Base-by-base conservation (phyloP, 92 coral and sea anemone species). In the Paramuricea clavata region DNA sequence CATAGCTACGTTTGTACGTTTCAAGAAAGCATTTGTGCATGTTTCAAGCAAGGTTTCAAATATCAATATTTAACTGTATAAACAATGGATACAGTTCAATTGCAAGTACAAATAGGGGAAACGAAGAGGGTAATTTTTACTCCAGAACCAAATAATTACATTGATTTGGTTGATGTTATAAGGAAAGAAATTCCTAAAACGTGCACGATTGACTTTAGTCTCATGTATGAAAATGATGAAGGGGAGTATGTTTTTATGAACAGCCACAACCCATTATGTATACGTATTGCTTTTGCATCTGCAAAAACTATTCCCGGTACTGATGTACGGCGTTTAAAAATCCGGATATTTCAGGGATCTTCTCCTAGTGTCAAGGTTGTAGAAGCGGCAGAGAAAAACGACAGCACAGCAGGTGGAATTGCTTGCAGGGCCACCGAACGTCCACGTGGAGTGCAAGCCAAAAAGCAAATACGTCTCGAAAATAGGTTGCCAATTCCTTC, bases 101-200 rank as follows among this genome's bases (percentile, higher is more conserved):
- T 75, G 32, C 81, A 75, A 47, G 81, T 75, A 0, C 81, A 75
- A 75, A 75, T 75, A 26, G 81, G 81, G 0, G 81, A 75, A 75
- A 75, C 81, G 17, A 12, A 30, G 16, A 47, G 81, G 15, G 81
- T 75, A 17, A 26, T 68, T 75, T 75, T 75, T 36, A 49, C 31
- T 15, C 81, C 4, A 41, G 41, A 75, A 35, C 81, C 81, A 3
- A 49, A 23, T 30, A 47, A 41, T 35, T 75, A 75, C 62, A 3
- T 75, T 22, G 28, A 75, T 47, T 31, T 75, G n/a, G 62, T 17
- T 15, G 39, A 75, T 49, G 62, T 64, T 15, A 75, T 75, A 1
- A 75, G 26, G 23, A 22, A 64, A 44, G 81, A 75, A 75, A 75
- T 75, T 7, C 81, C 81, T 19, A 75, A 75, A 75, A 75, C 81